Evolutionary conservation across 2,797 vertebrate species (phyloP), one percentile per base, ranked within the genome.

Genomic region (Triplophysa bombifrons): DNA sequence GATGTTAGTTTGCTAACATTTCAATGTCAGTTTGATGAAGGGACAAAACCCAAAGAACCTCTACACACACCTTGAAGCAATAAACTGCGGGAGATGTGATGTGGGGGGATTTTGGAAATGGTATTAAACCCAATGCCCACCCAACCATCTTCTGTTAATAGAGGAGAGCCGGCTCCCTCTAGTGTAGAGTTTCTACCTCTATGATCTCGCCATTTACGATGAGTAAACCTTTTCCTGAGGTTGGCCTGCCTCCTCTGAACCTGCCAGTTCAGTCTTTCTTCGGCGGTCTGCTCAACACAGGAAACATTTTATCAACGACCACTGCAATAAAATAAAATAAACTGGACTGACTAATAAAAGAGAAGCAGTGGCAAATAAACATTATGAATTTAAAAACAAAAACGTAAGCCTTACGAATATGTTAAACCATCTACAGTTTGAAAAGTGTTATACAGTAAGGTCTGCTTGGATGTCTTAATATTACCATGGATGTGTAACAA

Each of bases 241-340:
- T 83, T 77, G 0, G 66, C 34, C 76, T 84, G 85, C 55, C 51
- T 66, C 53, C 70, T 84, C 69, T 86, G 84, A 38, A 55, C 85
- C 63, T 83, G 56, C 87, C 84, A 85, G 77, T 87, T 80, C 6
- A 72, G 44, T 41, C 30, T 56, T 16, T 83, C 82, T 22, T 48
- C 46, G 41, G 20, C 63, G n/a, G 61, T 78, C 88, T 88, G 58
- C 1, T 66, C 30, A 72, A 53, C 17, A 69, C 10, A 63, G 14
- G 11, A 44, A 44, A 6, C 16, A 34, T 55, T 64, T 25, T 14
- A 11, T 6, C 48, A 51, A 17, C 48, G 4, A 51, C 48, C 3
- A 17, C 14, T 51, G 13, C 38, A 48, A 46, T 9, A 11, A 10
- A 48, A 46, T 9, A 11, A 10, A 46, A 46, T 8, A 5, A 46